phyloP scores from a whole-genome alignment of 2,113 vertebrate genomes.

The Neoarius graeffei region DNA sequence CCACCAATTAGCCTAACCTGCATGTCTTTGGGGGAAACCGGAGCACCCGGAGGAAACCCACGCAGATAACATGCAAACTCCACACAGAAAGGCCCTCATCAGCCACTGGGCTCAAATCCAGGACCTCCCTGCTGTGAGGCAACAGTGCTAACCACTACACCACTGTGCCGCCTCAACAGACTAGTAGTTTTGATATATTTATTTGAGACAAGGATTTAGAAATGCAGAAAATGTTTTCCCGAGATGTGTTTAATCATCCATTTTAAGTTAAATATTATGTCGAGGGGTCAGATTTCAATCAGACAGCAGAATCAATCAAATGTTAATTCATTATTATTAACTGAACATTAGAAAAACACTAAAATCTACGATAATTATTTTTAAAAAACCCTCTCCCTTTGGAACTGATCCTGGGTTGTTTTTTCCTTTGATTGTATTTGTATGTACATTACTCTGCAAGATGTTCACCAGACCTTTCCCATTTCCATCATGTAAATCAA shows the following conservation, averaged over 20 bases:
- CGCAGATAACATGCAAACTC: too few species aligned
- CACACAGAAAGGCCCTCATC: too few species aligned
- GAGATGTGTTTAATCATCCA: neutral
- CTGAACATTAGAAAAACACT: neutral
- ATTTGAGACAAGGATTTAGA: neutral
- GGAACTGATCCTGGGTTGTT: neutral
- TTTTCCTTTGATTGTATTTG: neutral
- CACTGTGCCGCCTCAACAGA: neutral
- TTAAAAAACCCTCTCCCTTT: neutral
- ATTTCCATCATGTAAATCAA: neutral
- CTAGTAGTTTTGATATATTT: neutral
- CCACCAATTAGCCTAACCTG: too few species aligned
- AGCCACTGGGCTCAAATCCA: too few species aligned
- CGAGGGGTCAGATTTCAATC: neutral
- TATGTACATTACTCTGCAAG: neutral
- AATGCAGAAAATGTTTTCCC: neutral
- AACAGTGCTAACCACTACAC: too few species aligned
- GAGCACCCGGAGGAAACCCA: too few species aligned
- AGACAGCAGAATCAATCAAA: conserved; percentile 7
- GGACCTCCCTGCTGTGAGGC: too few species aligned
- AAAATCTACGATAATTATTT: neutral
- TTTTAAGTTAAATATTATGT: neutral
- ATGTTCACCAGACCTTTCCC: neutral
- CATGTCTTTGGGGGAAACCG: too few species aligned
- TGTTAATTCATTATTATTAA: neutral